Evolutionary conservation across 2,888 invertebrate species (phyloP).

Genomic region (Pyrrhosoma nymphula): DNA sequence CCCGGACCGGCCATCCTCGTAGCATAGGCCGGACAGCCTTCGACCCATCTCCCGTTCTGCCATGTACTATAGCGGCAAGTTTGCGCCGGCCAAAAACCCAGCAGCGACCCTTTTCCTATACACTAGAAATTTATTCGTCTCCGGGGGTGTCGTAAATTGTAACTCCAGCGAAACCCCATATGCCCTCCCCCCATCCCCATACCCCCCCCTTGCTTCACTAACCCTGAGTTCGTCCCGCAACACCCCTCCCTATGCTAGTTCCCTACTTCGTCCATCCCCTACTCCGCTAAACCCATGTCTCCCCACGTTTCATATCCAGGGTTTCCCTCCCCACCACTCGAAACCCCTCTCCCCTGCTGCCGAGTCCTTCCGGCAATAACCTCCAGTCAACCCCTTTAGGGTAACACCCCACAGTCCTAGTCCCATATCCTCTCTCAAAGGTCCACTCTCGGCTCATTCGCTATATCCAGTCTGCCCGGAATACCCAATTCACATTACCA

Average conservation of each 20-base stretch:
- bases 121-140: slow-evolving; percentile 40
- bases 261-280: not conserved
- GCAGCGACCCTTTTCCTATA: not conserved
- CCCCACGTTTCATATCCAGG: not conserved
- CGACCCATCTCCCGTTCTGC: not conserved
- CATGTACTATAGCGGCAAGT: not conserved
- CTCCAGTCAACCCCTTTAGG: not conserved
- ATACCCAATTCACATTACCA: too few species aligned
- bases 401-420: not conserved
- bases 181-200: not conserved
- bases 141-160: slow-evolving; percentile 48
- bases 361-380: slow-evolving; percentile 22
- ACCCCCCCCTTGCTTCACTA: not conserved
- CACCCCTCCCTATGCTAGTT: not conserved
- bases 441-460: not conserved
- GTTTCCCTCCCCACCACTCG: not conserved
- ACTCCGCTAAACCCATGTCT: not conserved
- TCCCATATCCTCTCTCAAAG: not conserved
- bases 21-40: not conserved
- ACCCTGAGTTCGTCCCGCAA: not conserved
- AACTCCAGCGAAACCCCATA: slow-evolving; percentile 12
- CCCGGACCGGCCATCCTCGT: not conserved
- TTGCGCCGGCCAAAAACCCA: not conserved
- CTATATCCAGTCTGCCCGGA: not conserved
- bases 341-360: not conserved